phyloP scores from a whole-genome alignment of 2,797 vertebrate genomes.

The Agapornis canus region DNA sequence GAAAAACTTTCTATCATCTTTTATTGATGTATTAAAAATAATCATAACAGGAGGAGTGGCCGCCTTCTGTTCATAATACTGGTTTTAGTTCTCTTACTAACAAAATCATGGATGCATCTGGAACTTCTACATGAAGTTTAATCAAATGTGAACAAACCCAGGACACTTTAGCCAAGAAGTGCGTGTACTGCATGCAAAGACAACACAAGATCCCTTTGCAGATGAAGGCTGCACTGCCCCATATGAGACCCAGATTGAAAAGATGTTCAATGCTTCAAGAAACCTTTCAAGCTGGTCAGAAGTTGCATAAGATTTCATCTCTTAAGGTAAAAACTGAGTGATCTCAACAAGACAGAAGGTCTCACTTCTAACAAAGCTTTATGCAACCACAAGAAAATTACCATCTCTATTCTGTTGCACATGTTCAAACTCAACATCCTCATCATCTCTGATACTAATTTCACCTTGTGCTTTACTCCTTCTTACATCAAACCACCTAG shows the following conservation, averaged over 20 bases:
- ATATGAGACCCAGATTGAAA: not conserved
- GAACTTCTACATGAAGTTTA: not conserved
- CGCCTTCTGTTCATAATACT: not conserved
- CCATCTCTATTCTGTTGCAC: not conserved
- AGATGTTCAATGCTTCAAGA: not conserved
- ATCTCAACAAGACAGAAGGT: not conserved
- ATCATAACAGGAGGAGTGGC: not conserved
- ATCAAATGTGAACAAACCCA: not conserved
- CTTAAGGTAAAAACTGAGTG: not conserved
- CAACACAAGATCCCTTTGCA: not conserved
- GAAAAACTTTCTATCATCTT: not conserved
- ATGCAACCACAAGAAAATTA: not conserved
- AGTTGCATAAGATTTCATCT: not conserved
- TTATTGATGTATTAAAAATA: not conserved
- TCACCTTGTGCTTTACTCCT: not conserved
- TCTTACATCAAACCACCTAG: not conserved
- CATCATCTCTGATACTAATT: not conserved
- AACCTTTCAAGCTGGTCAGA: not conserved
- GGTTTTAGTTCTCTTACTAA: not conserved
- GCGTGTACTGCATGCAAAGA: not conserved
- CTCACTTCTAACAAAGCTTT: not conserved
- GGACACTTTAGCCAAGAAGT: not conserved
- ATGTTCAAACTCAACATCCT: not conserved
- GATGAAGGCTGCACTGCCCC: not conserved
- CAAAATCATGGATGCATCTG: not conserved